phyloP scores from a whole-genome alignment of 2,888 invertebrate genomes.

The Chydorus sphaericus region DNA sequence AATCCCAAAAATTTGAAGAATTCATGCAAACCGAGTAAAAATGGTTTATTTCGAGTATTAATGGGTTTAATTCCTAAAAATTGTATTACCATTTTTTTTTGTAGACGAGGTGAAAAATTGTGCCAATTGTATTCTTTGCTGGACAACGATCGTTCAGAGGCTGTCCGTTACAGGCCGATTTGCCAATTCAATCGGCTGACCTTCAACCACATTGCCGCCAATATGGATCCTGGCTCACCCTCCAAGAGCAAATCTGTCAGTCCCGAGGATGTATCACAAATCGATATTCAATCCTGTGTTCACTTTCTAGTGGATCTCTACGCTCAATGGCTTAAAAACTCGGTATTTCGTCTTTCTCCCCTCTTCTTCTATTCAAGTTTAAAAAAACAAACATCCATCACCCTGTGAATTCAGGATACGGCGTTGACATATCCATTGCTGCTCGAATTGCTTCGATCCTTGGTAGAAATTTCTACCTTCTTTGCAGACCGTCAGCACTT shows the following conservation, averaged over 20 bases:
- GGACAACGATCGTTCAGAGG: background rate
- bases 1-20: background rate
- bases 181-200: background rate
- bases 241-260: background rate
- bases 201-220: background rate
- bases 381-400: no score
- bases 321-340: constrained; percentile 44
- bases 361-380: background rate
- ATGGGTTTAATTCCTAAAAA: background rate
- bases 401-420: no score
- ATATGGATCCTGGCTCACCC: background rate
- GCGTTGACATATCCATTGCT: constrained; percentile 20
- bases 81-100: background rate
- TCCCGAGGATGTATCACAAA: constrained; percentile 37
- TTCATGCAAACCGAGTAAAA: background rate
- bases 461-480: constrained; percentile 58
- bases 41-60: background rate
- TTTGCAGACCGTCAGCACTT: constrained; percentile 60
- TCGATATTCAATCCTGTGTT: constrained; percentile 84
- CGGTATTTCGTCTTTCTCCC: background rate
- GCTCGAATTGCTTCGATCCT: constrained; percentile 34
- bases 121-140: background rate
- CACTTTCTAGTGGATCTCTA: constrained; percentile 84
- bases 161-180: background rate
- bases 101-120: constrained; percentile 5